phyloP scores from a whole-genome alignment of 2,888 invertebrate species.

The Habrosyne pyritoides region DNA sequence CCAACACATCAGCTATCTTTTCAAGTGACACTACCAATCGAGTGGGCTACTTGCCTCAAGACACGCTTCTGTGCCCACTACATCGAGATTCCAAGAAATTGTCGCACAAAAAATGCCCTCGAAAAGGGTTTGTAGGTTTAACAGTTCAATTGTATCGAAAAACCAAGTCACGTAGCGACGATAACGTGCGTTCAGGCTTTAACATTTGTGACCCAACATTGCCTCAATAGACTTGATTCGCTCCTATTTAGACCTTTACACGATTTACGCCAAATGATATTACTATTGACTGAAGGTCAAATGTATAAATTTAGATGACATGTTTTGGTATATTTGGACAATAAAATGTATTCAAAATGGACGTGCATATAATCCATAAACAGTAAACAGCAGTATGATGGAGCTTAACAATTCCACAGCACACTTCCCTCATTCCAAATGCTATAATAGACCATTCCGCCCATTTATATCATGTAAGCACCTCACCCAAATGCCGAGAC shows the following conservation, averaged over 20 bases:
- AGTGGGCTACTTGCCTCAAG: slow-evolving; percentile 30
- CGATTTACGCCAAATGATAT: slow-evolving; percentile 40
- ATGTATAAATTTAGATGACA: not conserved
- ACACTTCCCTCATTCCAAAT: slow-evolving; percentile 5
- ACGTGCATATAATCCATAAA: not conserved
- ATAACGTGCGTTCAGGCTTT: slow-evolving; percentile 42
- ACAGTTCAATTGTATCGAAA: slow-evolving; percentile 42
- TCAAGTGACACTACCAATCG: slow-evolving; percentile 36
- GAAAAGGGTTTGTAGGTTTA: slow-evolving; percentile 38
- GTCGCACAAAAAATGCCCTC: slow-evolving; percentile 21
- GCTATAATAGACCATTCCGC: slow-evolving; percentile 25
- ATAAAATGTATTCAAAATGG: not conserved
- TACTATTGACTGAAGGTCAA: slow-evolving; percentile 10
- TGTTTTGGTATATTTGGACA: not conserved
- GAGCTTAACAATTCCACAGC: not conserved
- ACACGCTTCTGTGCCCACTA: slow-evolving; percentile 22
- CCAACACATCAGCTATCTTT: slow-evolving; percentile 22
- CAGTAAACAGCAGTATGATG: not conserved
- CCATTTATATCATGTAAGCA: slow-evolving; percentile 33
- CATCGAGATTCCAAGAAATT: slow-evolving; percentile 22
- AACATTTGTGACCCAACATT: slow-evolving; percentile 47
- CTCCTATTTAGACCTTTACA: slow-evolving; percentile 37
- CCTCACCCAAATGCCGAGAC: slow-evolving; percentile 40
- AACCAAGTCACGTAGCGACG: slow-evolving; percentile 52
- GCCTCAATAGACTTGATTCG: slow-evolving; percentile 41